phyloP scores from a whole-genome alignment of 2,888 invertebrate genomes.

The Physocephala rufipes region DNA sequence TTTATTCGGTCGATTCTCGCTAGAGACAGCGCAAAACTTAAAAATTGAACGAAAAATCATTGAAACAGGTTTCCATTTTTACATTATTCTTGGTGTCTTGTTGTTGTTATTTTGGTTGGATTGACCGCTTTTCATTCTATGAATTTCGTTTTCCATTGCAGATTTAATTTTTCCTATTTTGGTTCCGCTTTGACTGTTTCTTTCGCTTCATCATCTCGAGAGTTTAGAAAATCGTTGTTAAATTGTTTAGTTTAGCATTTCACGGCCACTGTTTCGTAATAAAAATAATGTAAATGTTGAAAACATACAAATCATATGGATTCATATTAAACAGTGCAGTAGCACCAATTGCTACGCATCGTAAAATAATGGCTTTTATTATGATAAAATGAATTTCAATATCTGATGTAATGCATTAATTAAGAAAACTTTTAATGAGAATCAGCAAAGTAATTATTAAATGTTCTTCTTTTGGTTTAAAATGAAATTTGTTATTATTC shows the following conservation, averaged over 20 bases:
- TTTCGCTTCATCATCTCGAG: no score
- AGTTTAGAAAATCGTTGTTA: no score
- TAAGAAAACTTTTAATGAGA: no score
- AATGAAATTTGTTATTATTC: no score
- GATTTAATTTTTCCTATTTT: not conserved
- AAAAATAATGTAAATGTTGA: slow-evolving; percentile 22
- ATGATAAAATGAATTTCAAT: no score
- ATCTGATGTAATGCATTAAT: no score
- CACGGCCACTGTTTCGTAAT: slow-evolving; percentile 21
- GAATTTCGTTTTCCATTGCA: not conserved
- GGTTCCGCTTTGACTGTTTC: no score
- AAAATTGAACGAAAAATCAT: slow-evolving; percentile 17
- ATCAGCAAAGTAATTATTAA: no score
- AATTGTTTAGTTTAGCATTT: not conserved
- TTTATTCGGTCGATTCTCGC: not conserved
- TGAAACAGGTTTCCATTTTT: slow-evolving; percentile 17
- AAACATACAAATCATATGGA: slow-evolving; percentile 16
- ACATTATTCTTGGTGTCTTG: not conserved
- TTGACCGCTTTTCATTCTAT: not conserved
- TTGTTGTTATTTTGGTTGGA: not conserved
- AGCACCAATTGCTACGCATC: not conserved
- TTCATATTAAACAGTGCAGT: not conserved
- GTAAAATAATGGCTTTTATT: not conserved
- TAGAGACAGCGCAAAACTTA: slow-evolving; percentile 4
- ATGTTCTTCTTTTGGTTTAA: no score